Base-by-base conservation (phyloP, 2,113 vertebrate species). In the Aplodontia rufa region DNA sequence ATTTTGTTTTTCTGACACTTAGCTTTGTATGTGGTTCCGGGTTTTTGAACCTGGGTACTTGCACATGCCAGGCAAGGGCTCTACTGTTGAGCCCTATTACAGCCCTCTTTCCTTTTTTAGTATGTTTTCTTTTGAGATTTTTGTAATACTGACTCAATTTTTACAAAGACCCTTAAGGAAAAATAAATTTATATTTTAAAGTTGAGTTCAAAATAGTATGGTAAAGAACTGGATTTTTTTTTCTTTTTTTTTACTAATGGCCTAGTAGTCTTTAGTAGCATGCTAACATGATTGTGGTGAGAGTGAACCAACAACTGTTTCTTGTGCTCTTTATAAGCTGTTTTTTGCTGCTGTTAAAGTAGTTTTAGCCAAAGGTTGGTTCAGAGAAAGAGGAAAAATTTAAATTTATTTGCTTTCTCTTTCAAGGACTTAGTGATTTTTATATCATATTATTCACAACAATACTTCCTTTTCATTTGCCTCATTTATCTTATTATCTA, bases 101-200 rank as follows among this genome's bases (percentile, higher is more conserved):
- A n/a, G n/a, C n/a, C n/a, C n/a, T n/a, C n/a, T n/a, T n/a, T n/a
- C n/a, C n/a, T 93, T 72, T 96, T 92, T 53, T 81, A 49, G 14
- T 60, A 74, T 81, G n/a, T 26, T 32, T 94, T 76, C 2, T 94
- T 72, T 14, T 49, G 40, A 79, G 42, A 84, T 64, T 53, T 97
- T 37, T 86, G 3, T 89, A 45, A 72, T 87, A 5, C 71, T 92
- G 24, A 22, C 75, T 91, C 58, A 40, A 16, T 93, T 91, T 93
- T 87, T 92, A 35, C 85, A 93, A 87, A 80, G 26, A 87, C 32
- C 9, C 2, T 89, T 69, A 91, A 64, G 45, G 82, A 11, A 60
- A 89, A 75, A 76, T n/a, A 69, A 32, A 74, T 76, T 92, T 83
- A 55, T 79, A 10, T 55, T 94, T 96, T 53, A 78, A 91, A 87